Evolutionary conservation across 2,797 vertebrate genomes (phyloP).

Genomic region (Neoniphon sammara): DNA sequence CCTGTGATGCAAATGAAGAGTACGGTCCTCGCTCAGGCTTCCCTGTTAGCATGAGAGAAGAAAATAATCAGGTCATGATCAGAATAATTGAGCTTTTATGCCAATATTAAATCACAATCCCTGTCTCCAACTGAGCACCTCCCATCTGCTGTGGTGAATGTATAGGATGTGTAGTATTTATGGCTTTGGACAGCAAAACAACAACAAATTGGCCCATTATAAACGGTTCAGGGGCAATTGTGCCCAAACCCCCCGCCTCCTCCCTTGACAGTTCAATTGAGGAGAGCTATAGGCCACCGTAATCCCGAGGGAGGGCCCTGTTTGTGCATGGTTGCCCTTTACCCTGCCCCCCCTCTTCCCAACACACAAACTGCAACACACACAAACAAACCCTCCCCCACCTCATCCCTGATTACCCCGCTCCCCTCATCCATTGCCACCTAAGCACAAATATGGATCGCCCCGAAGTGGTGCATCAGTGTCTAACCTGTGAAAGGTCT

Average conservation of each 20-base stretch:
- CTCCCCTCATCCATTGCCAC: conserved; percentile 60
- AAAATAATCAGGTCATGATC: conserved; percentile 54
- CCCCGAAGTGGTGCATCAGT: conserved; percentile 55
- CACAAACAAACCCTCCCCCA: conserved; percentile 72
- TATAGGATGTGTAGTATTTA: conserved; percentile 77
- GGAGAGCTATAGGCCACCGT: conserved; percentile 70
- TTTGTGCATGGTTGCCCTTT: conserved; percentile 82
- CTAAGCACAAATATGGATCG: conserved; percentile 66
- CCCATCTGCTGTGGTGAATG: conserved; percentile 66
- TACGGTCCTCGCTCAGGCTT: conserved; percentile 89
- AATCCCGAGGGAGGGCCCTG: conserved; percentile 76
- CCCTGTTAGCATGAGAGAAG: conserved; percentile 75
- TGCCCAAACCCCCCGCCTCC: conserved; percentile 54
- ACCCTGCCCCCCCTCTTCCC: conserved; percentile 59
- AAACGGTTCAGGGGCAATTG: conserved; percentile 78
- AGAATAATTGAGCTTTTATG: conserved; percentile 57
- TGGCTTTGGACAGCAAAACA: conserved; percentile 72
- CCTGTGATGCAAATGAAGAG: conserved; percentile 87
- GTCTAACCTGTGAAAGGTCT: conserved; percentile 50
- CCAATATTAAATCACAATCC: conserved; percentile 69
- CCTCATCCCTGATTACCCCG: conserved; percentile 69
- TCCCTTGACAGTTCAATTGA: conserved; percentile 75
- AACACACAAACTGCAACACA: conserved; percentile 70
- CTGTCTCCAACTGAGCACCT: conserved; percentile 54
- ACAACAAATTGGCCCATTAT: conserved; percentile 82